phyloP scores from a whole-genome alignment of 1,140 invertebrate species.

The Caenorhabditis remanei region DNA sequence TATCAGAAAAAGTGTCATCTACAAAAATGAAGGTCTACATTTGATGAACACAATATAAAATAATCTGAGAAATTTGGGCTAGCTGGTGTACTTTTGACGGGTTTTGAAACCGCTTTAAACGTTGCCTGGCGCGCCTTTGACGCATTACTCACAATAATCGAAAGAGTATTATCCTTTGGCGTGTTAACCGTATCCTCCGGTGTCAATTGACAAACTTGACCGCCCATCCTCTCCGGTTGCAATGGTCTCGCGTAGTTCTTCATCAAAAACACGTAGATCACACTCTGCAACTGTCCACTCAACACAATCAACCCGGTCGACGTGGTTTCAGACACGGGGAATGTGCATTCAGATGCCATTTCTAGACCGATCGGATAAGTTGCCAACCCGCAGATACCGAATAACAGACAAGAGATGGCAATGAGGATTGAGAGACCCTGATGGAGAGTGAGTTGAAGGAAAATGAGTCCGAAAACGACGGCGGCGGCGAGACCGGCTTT shows the following conservation, averaged over 20 bases:
- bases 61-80: no score
- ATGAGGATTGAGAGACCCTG: conserved; percentile 66
- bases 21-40: no score
- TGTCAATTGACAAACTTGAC: conserved; percentile 68
- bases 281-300: conserved; percentile 73
- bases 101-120: no score
- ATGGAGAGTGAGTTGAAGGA: conserved; percentile 72
- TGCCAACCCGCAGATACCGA: conserved; percentile 75
- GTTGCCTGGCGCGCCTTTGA: no score
- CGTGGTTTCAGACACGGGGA: conserved; percentile 76
- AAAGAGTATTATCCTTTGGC: conserved; percentile 70
- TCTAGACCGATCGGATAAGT: conserved; percentile 77
- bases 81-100: no score
- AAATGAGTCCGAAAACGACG: conserved; percentile 75
- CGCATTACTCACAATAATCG: conserved; percentile 70
- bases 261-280: conserved; percentile 74
- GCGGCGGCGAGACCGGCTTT: conserved; percentile 74
- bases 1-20: no score
- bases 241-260: conserved; percentile 68
- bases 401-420: conserved; percentile 71
- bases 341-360: conserved; percentile 76
- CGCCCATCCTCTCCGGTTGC: conserved; percentile 46
- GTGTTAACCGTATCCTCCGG: conserved; percentile 63
- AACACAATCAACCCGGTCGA: conserved; percentile 76
- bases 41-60: no score